Evolutionary conservation across 1,140 invertebrate species (phyloP), one percentile per base, ranked within the genome.

Genomic region (Drosophila pandora): DNA sequence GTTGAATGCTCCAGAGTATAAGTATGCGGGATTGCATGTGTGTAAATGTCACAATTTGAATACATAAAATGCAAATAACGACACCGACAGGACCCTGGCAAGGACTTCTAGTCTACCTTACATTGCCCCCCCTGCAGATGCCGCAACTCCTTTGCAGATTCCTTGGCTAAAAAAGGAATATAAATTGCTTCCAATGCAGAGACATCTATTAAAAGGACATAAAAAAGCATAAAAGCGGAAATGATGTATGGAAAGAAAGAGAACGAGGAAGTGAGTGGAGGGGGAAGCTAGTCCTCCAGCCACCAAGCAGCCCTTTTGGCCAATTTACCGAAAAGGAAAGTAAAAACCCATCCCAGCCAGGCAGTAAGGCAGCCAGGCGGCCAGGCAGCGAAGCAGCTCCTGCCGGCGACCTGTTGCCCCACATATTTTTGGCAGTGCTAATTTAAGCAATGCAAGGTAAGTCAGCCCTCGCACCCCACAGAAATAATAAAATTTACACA

Each of bases 31-130:
- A 62, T 55, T 80, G 63, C 71, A 71, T 85, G 67, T 81, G 52
- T 77, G 82, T 81, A 87, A 80, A 85, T 87, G 81, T 85, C 81
- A 85, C 81, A 87, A 85, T 87, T 85, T 85, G 82, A 85, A 87
- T 87, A 85, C 82, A 85, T 85, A 85, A 85, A 85, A 85, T 85
- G 81, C 81, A 85, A 85, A 85, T 85, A 82, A 73, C 62, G 76
- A 63, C 69, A 53, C 62, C 72, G 76, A 73, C 64, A 57, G 65
- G 63, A 57, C 63, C 41, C 65, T 57, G 62, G 65, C 63, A 49
- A 69, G 63, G 50, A 69, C 49, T 69, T 49, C n/a, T 25, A 28
- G 63, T 67, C 63, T 32, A 34, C 63, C 59, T 21, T 52, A 25
- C 47, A 6, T 25, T 9, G 34, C 21, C 37, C 22, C 22, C 67